phyloP scores from a whole-genome alignment of 1,140 invertebrate species.

The Rhyzopertha dominica region DNA sequence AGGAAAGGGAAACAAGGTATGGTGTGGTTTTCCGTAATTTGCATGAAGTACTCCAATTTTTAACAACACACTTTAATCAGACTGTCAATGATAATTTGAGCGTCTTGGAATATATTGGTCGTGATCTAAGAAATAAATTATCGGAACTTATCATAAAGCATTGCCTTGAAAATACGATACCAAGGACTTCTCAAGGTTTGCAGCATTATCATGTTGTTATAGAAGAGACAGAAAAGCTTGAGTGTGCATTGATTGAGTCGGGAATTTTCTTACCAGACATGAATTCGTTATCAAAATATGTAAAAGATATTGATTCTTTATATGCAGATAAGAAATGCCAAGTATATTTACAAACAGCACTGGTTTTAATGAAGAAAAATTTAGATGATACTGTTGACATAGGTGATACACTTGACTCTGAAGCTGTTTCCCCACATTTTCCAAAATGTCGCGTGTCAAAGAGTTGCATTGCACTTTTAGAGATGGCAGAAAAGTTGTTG shows the following conservation, averaged over 20 bases:
- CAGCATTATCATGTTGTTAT: constrained; percentile 61
- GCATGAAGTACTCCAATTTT: constrained; percentile 54
- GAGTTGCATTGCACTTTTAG: constrained; percentile 57
- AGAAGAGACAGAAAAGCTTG: constrained; percentile 60
- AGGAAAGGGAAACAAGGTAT: constrained; percentile 49
- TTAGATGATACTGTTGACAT: constrained; percentile 69
- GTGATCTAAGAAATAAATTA: constrained; percentile 57
- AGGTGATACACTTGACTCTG: constrained; percentile 39
- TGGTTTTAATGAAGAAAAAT: constrained; percentile 73
- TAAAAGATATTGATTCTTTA: constrained; percentile 69
- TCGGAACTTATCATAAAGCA: constrained; percentile 63
- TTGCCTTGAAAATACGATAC: constrained; percentile 70
- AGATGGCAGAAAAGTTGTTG: constrained; percentile 66
- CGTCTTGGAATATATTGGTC: constrained; percentile 59
- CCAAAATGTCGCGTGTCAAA: constrained; percentile 59
- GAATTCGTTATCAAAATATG: constrained; percentile 55
- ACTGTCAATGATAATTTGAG: constrained; percentile 48
- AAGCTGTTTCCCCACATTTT: constrained; percentile 27
- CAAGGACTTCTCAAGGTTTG: constrained; percentile 64
- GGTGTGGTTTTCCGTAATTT: constrained; percentile 58
- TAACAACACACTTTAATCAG: constrained; percentile 55
- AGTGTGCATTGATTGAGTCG: constrained; percentile 56
- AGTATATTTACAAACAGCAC: constrained; percentile 64
- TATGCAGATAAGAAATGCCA: constrained; percentile 76
- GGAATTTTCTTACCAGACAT: constrained; percentile 51